phyloP scores from a whole-genome alignment of 1,140 invertebrate genomes.

The Eubasilissa regina region DNA sequence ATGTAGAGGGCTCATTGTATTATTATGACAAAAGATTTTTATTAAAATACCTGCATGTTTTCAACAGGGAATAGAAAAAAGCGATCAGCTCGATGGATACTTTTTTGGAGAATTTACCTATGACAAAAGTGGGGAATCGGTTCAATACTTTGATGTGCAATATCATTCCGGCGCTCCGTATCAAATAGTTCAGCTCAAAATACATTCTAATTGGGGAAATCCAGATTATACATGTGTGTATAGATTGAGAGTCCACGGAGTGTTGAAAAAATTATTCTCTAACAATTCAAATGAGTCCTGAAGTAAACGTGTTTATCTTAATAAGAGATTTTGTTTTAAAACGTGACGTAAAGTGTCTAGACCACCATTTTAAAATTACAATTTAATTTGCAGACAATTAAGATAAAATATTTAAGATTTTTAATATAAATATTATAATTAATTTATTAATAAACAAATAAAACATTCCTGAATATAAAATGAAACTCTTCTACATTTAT shows the following conservation, averaged over 20 bases:
- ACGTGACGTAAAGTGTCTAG: too few relatives aligned
- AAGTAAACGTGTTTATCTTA: not conserved
- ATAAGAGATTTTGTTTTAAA: too few relatives aligned
- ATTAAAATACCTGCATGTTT: too few relatives aligned
- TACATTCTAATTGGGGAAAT: slow-evolving; percentile 73
- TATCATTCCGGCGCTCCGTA: slow-evolving; percentile 62
- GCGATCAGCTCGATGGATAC: slow-evolving; percentile 73
- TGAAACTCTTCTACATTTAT: too few relatives aligned
- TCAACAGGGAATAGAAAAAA: slow-evolving; percentile 72
- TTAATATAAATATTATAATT: too few relatives aligned
- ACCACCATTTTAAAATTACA: too few relatives aligned
- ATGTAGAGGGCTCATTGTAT: too few relatives aligned
- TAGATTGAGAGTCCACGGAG: slow-evolving; percentile 63
- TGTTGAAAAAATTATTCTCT: not conserved
- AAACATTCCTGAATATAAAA: too few relatives aligned
- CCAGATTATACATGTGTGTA: slow-evolving; percentile 73
- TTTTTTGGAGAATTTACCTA: slow-evolving; percentile 80
- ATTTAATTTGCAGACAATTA: too few relatives aligned
- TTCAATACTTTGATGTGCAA: slow-evolving; percentile 81
- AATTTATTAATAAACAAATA: too few relatives aligned
- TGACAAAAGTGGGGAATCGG: slow-evolving; percentile 74
- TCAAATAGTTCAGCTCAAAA: slow-evolving; percentile 70
- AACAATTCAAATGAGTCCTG: not conserved
- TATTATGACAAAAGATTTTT: too few relatives aligned
- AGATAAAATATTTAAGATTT: too few relatives aligned